Conservation (phyloP, 2,888 invertebrate species). For the Macaria liturata region DNA sequence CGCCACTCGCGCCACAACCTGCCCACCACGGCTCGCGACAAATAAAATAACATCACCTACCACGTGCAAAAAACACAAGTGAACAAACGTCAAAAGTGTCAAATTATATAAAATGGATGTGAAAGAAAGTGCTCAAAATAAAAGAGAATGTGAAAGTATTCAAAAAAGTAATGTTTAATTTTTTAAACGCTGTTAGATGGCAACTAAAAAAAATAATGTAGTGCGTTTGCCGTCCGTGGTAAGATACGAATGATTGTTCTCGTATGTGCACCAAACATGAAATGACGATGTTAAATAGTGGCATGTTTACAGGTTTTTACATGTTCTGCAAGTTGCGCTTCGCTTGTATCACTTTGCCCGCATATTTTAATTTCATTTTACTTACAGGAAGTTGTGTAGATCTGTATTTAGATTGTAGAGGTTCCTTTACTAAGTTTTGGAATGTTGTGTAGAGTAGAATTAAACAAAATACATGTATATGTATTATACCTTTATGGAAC, state of each 20-base stretch:
- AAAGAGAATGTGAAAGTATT: conserved; percentile 29
- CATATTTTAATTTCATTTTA: neutral
- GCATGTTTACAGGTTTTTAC: conserved; percentile 80
- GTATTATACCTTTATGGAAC: too few relatives aligned
- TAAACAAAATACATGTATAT: too few relatives aligned
- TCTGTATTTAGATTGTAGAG: neutral
- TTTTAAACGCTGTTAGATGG: conserved; percentile 50
- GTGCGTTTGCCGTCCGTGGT: conserved; percentile 80
- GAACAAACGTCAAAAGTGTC: conserved; percentile 39
- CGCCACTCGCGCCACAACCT: conserved; percentile 47
- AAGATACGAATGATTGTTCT: conserved; percentile 58
- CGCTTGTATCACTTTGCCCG: conserved; percentile 37
- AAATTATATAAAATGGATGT: neutral
- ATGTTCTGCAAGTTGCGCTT: conserved; percentile 55
- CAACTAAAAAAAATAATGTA: conserved; percentile 77
- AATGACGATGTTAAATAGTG: conserved; percentile 56
- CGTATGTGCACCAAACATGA: conserved; percentile 55
- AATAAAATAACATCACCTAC: conserved; percentile 36
- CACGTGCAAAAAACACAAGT: conserved; percentile 38
- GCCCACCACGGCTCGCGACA: conserved; percentile 35
- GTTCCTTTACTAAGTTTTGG: too few relatives aligned
- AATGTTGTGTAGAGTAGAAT: too few relatives aligned
- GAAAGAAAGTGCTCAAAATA: too few relatives aligned
- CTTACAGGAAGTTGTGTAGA: too few relatives aligned
- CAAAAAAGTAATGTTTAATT: conserved; percentile 33